Evolutionary conservation across 2,888 invertebrate species (phyloP).

Genomic region (Steinernema carpocapsae): DNA sequence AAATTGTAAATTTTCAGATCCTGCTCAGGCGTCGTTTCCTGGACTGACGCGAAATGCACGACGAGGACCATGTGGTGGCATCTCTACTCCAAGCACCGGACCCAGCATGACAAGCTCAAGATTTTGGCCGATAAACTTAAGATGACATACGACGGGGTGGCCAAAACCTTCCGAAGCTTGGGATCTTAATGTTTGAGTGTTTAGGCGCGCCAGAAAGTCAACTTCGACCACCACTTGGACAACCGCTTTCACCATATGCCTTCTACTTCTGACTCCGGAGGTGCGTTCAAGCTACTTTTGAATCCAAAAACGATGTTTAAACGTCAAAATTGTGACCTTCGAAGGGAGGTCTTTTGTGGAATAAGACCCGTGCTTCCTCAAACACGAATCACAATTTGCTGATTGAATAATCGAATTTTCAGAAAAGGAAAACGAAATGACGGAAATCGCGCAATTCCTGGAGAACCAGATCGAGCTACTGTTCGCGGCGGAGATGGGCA

Average conservation of each 20-base stretch:
- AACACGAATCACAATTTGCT: neutral
- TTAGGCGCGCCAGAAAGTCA: constrained; percentile 28
- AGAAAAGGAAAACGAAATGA: constrained; percentile 31
- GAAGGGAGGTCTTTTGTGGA: neutral
- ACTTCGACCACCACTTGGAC: constrained; percentile 23
- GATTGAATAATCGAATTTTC: constrained; percentile 24
- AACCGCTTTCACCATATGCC: neutral
- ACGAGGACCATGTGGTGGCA: constrained; percentile 32
- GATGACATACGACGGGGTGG: constrained; percentile 25
- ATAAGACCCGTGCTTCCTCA: neutral
- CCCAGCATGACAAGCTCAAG: constrained; percentile 25
- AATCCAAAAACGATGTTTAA: neutral
- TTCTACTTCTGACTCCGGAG: constrained; percentile 21
- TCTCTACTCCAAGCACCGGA: constrained; percentile 25
- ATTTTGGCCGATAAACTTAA: constrained; percentile 19
- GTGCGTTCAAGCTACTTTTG: neutral
- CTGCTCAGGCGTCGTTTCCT: constrained; percentile 15
- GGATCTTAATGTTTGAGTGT: neutral
- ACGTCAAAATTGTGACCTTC: neutral
- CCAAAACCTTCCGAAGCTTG: neutral
- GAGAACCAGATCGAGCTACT: constrained; percentile 9
- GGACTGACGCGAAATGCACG: constrained; percentile 27
- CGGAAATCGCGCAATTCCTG: constrained; percentile 11
- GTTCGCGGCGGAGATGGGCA: constrained; percentile 27
- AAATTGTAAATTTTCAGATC: neutral